A percentile compares a stretch with the other conserved stretches of the same genome.
phyloP scores from a whole-genome alignment of 2,113 vertebrate species.

The Onychorhynchus coronatus region DNA sequence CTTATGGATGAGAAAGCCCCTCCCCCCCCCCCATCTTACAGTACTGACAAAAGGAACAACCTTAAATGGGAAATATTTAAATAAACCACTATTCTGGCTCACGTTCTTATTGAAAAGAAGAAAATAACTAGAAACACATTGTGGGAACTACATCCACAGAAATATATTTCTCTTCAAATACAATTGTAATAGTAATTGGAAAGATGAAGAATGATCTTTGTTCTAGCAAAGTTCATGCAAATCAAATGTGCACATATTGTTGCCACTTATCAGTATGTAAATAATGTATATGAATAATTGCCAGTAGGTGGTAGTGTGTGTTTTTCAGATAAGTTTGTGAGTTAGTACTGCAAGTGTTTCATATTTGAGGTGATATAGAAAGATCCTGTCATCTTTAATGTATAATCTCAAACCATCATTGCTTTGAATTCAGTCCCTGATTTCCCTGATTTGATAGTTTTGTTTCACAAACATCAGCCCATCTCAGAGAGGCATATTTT shows the following conservation, averaged over 20 bases:
- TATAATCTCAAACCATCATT: conserved; percentile 14
- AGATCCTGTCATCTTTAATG: conserved; percentile 48
- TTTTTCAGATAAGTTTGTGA: conserved; percentile 40
- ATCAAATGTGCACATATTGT: neutral
- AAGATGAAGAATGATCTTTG: neutral
- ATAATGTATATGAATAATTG: conserved; percentile 52
- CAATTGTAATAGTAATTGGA: neutral
- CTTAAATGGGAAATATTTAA: neutral
- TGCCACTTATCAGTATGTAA: conserved; percentile 21
- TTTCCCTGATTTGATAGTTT: conserved; percentile 14
- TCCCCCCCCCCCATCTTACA: accelerated
- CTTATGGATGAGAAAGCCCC: neutral
- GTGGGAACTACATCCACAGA: neutral
- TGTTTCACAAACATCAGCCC: conserved; percentile 41
- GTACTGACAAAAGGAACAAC: neutral
- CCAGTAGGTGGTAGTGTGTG: conserved; percentile 63
- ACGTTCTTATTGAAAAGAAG: neutral
- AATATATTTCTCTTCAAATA: neutral
- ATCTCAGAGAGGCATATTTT: conserved; percentile 11
- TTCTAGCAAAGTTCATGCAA: neutral
- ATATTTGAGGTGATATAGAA: conserved; percentile 35
- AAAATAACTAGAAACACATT: neutral
- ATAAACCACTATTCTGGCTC: neutral
- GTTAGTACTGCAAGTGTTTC: neutral
- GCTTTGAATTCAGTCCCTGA: conserved; percentile 38